phyloP scores from a whole-genome alignment of 2,113 vertebrate genomes.

The Malurus alboscapulatus region DNA sequence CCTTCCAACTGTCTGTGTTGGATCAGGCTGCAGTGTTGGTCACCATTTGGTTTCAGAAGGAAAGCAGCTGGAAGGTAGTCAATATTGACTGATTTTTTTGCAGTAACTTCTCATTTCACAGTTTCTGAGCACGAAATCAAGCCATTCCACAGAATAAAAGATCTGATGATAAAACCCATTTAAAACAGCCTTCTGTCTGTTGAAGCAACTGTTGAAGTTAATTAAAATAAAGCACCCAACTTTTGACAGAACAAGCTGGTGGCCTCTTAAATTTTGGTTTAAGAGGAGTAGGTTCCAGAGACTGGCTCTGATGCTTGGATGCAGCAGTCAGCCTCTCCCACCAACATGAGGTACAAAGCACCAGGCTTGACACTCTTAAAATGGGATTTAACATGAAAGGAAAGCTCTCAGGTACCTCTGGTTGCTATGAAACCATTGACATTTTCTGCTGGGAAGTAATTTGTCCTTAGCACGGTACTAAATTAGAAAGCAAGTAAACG shows the following conservation, averaged over 20 bases:
- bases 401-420: slow-evolving; percentile 31
- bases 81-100: background rate
- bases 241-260: background rate
- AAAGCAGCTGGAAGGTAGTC: background rate
- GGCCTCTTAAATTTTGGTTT: background rate
- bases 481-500: slow-evolving; percentile 41
- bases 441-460: slow-evolving; percentile 40
- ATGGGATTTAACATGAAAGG: slow-evolving; percentile 20
- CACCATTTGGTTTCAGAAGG: background rate
- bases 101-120: slow-evolving; percentile 35
- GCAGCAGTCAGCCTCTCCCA: background rate
- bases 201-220: background rate
- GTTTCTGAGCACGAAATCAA: slow-evolving; percentile 45
- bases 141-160: background rate
- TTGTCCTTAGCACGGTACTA: slow-evolving; percentile 11
- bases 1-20: background rate
- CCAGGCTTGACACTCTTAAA: background rate
- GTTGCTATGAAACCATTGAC: slow-evolving; percentile 61
- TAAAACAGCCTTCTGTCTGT: slow-evolving; percentile 10
- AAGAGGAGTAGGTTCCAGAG: background rate
- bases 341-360: background rate
- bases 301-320: background rate
- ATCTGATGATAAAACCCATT: background rate
- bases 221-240: background rate
- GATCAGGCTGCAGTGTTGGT: background rate